A percentile compares a stretch with the other conserved stretches of the same genome.
phyloP scores from a whole-genome alignment of 1,140 invertebrate genomes.

The Chironomus tepperi region DNA sequence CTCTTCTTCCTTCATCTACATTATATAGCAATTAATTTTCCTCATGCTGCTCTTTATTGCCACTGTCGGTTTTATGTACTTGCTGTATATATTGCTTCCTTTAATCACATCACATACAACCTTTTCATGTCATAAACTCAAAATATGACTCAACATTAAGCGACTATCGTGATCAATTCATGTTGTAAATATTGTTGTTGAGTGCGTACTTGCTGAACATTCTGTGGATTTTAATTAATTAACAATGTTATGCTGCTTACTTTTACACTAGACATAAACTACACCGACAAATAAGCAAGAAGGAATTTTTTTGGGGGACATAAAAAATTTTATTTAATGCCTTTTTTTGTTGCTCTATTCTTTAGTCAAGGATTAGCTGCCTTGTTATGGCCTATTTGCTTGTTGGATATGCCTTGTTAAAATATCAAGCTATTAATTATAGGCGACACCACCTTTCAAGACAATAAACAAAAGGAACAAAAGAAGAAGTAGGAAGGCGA shows the following conservation, averaged over 20 bases:
- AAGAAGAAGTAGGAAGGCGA: no score
- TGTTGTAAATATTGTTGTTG: background rate
- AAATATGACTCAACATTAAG: no score
- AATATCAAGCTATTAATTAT: constrained; percentile 24
- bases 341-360: background rate
- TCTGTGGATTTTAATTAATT: constrained; percentile 22
- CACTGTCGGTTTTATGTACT: background rate
- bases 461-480: constrained; percentile 10
- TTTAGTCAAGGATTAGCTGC: background rate
- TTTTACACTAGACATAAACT: no score
- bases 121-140: no score
- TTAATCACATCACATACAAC: no score
- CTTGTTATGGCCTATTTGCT: constrained; percentile 8
- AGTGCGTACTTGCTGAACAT: background rate
- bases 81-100: background rate
- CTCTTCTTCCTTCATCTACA: background rate
- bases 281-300: background rate
- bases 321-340: constrained; percentile 18
- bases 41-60: background rate
- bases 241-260: constrained; percentile 18
- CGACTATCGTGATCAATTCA: no score
- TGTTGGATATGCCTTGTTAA: constrained; percentile 12
- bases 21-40: constrained; percentile 13
- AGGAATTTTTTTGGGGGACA: background rate
- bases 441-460: constrained; percentile 19